Percentiles rank a stretch among this genome's conserved stretches.
Evolutionary conservation across 2,888 invertebrate genomes (phyloP).

Genomic region (Agonopterix alstromeriana): DNA sequence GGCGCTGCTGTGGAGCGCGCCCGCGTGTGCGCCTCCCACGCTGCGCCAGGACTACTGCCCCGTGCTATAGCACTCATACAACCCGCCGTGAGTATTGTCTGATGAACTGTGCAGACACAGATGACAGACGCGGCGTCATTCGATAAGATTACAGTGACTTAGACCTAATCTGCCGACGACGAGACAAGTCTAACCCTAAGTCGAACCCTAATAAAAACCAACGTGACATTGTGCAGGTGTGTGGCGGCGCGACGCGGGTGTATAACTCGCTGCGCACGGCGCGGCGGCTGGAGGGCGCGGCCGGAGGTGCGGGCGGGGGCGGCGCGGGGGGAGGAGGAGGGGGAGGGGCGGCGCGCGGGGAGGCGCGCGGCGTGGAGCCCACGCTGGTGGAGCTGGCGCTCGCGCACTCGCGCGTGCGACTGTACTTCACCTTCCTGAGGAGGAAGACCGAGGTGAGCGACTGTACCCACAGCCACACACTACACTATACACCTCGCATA

Average conservation of each 20-base stretch:
- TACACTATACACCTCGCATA: too few relatives aligned
- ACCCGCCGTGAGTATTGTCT: slow-evolving; percentile 28
- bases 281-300: slow-evolving; percentile 18
- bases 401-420: slow-evolving; percentile 91
- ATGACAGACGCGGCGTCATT: too few relatives aligned
- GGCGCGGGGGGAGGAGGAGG: slow-evolving; percentile 62
- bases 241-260: slow-evolving; percentile 36
- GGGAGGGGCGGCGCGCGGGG: slow-evolving; percentile 10
- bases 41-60: slow-evolving; percentile 19
- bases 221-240: slow-evolving; percentile 29
- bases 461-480: too few relatives aligned
- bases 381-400: slow-evolving; percentile 93
- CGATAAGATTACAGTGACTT: too few relatives aligned
- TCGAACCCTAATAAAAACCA: too few relatives aligned
- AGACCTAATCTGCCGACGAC: too few relatives aligned
- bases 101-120: too few relatives aligned
- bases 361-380: slow-evolving; percentile 79
- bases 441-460: slow-evolving; percentile 81
- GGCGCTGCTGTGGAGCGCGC: slow-evolving; percentile 44
- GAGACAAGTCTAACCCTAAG: too few relatives aligned
- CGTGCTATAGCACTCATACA: slow-evolving; percentile 29
- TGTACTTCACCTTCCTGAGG: slow-evolving; percentile 92
- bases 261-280: slow-evolving; percentile 25
- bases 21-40: slow-evolving; percentile 13
- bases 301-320: slow-evolving; percentile 14